A percentile compares a stretch with the other conserved stretches of the same genome.
Evolutionary conservation across 2,113 vertebrate species (phyloP).

Genomic region (Strix uralensis): DNA sequence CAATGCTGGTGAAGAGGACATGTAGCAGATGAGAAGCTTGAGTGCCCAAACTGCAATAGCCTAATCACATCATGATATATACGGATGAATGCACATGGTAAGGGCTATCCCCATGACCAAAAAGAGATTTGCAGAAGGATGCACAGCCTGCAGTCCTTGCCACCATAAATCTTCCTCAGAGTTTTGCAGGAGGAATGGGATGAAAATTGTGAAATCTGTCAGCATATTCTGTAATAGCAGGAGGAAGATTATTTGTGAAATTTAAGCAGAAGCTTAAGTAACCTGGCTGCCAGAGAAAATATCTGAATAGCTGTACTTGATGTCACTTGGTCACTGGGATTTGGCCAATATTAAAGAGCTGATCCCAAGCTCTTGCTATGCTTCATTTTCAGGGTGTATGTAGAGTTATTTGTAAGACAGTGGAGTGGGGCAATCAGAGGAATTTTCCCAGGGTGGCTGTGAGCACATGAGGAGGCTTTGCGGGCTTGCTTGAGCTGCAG

Average conservation of each 20-base stretch:
- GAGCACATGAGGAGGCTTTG: neutral
- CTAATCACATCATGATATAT: neutral
- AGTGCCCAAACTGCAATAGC: neutral
- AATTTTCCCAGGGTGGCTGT: neutral
- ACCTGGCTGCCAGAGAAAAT: neutral
- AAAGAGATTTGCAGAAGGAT: neutral
- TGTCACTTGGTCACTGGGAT: neutral
- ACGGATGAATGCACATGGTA: neutral
- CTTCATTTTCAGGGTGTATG: neutral
- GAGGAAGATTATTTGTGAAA: neutral
- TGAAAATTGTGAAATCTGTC: neutral
- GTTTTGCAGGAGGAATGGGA: neutral
- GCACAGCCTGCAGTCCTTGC: slow-evolving; percentile 2
- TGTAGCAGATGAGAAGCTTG: neutral
- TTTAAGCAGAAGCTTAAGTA: neutral
- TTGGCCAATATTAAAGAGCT: neutral
- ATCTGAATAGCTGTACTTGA: neutral
- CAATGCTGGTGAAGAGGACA: neutral
- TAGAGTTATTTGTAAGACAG: neutral
- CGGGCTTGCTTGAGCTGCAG: neutral
- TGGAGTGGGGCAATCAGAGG: neutral
- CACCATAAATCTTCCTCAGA: slow-evolving; percentile 11
- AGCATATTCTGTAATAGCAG: neutral
- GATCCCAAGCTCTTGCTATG: fast-evolving
- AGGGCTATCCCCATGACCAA: neutral